phyloP scores from a whole-genome alignment of 2,888 invertebrate genomes.

The Bursaphelenchus okinawaensis region DNA sequence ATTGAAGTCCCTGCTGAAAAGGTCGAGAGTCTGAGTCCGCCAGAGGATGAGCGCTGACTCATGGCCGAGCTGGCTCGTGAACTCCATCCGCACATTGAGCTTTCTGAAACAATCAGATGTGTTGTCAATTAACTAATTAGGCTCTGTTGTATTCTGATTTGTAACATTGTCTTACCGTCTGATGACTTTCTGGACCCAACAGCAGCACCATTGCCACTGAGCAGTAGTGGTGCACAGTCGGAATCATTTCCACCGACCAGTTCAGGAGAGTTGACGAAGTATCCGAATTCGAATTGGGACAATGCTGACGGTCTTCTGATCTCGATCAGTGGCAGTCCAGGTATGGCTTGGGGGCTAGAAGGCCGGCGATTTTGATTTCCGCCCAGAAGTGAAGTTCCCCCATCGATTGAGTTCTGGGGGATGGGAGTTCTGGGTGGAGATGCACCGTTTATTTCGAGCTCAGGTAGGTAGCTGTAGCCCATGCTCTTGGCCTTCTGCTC shows the following conservation, averaged over 20 bases:
- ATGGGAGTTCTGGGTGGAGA: slow-evolving; percentile 47
- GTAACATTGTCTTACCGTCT: slow-evolving; percentile 19
- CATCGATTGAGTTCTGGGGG: slow-evolving; percentile 22
- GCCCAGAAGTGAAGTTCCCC: slow-evolving; percentile 11
- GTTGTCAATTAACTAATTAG: too few relatives aligned
- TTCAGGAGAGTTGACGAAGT: slow-evolving; percentile 56
- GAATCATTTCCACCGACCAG: slow-evolving; percentile 37
- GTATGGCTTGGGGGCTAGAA: slow-evolving; percentile 54
- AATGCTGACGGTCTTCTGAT: slow-evolving; percentile 54
- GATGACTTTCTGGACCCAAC: slow-evolving; percentile 36
- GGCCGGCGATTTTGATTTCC: slow-evolving; percentile 40
- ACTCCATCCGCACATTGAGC: slow-evolving; percentile 53
- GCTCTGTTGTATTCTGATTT: too few relatives aligned
- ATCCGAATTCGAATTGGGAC: slow-evolving; percentile 56
- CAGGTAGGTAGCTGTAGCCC: slow-evolving; percentile 49
- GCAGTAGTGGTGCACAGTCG: slow-evolving; percentile 54
- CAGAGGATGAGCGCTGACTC: slow-evolving; percentile 53
- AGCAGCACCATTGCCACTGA: slow-evolving; percentile 30
- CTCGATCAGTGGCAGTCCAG: slow-evolving; percentile 56
- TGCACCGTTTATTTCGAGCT: slow-evolving; percentile 54
- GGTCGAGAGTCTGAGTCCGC: slow-evolving; percentile 52
- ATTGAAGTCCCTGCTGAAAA: slow-evolving; percentile 56
- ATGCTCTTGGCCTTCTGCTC: slow-evolving; percentile 17
- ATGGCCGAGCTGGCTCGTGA: slow-evolving; percentile 53
- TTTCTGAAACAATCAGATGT: too few relatives aligned